Percentiles rank a stretch among this genome's conserved stretches.
phyloP scores from a whole-genome alignment of 2,113 vertebrate species.

The Neopipo cinnamomea region DNA sequence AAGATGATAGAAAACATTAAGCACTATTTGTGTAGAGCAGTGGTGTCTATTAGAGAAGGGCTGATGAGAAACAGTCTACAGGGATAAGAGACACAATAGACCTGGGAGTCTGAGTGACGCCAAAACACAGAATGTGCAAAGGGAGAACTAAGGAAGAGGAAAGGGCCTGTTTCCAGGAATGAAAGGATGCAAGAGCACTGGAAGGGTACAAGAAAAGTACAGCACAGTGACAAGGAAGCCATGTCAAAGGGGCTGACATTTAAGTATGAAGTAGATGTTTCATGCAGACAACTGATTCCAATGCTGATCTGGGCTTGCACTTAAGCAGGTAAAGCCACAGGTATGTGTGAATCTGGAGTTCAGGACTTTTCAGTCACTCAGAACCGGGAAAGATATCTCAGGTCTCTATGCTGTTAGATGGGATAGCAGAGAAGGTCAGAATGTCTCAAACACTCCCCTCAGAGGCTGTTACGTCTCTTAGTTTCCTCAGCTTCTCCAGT shows the following conservation, averaged over 20 bases:
- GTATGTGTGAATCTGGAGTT: neutral
- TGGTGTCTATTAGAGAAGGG: neutral
- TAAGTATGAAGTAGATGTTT: neutral
- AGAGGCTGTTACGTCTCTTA: neutral
- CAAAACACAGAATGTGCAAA: fast-evolving
- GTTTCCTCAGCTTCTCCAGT: neutral
- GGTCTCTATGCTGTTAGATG: neutral
- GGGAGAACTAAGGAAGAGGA: neutral
- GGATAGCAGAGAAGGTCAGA: neutral
- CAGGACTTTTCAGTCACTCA: neutral
- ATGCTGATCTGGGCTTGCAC: neutral
- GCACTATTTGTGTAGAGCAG: neutral
- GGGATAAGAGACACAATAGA: neutral
- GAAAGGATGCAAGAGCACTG: neutral
- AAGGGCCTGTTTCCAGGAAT: neutral
- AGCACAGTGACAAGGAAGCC: neutral
- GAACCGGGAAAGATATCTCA: neutral
- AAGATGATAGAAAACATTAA: neutral
- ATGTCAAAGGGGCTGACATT: neutral
- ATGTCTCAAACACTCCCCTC: neutral
- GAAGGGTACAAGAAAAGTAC: neutral
- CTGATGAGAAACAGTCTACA: neutral
- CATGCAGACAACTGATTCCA: neutral
- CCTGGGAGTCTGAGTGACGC: neutral
- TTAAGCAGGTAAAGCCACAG: neutral